Base-by-base conservation (phyloP, 2,113 vertebrate species). In the Arizona elegans region DNA sequence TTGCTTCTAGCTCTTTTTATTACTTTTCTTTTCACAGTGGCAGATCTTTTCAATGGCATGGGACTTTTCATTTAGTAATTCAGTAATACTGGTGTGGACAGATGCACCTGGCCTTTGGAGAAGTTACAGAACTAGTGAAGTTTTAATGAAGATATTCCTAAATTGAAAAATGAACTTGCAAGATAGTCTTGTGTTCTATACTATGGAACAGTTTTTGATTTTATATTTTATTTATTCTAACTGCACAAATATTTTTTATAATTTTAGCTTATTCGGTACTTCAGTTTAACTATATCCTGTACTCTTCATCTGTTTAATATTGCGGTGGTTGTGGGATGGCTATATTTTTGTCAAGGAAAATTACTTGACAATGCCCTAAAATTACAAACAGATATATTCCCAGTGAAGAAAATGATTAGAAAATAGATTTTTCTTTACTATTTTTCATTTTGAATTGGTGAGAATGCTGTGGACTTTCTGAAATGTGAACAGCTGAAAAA, bases 21-120 rank as follows among this genome's bases (percentile, higher is more conserved):
- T 89, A 55, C 70, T 21, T 89, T 92, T 89, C 62, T 88, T 89
- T 89, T 92, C 87, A 81, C 87, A 56, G 87, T 58, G 52, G 50
- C 52, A 47, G 6, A 24, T 58, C 29, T 89, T 90, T 90, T 52
- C 38, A 89, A 52, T 92, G 38, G 70, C 70, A 59, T 59, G 85
- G 65, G 54, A 85, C 13, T 85, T 88, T 86, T 89, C 12, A 58
- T 86, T 86, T 90, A 86, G 43, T 86, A 59, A n/a, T 8, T 86
- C 56, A 62, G 56, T 86, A 90, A 86, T 86, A 59, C 55, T 62
- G 43, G 4, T 38, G 9, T 90, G 12, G 75, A 87, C 9, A 90
- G 55, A 86, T 65, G 75, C n/a, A 21, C 86, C 13, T 86, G 50
- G 29, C 23, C 62, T 93, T n/a, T 38, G 54, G 33, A 47, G 88